phyloP scores from a whole-genome alignment of 2,888 invertebrate genomes.

The Conchocele bisecta region DNA sequence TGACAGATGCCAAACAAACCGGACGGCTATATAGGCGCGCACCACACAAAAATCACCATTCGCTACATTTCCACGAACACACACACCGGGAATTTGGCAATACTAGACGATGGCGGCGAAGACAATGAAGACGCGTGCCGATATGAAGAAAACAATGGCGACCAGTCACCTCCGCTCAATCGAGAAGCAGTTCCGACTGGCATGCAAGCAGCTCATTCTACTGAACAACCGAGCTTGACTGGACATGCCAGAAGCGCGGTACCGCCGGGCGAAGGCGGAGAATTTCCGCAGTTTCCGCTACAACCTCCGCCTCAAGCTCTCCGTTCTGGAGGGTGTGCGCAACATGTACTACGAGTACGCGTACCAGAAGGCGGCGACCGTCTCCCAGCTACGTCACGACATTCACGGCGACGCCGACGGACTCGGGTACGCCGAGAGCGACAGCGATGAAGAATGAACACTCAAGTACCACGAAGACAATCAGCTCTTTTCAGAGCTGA shows the following conservation, averaged over 20 bases:
- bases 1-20: too few species aligned
- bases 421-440: conserved; percentile 11
- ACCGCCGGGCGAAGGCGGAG: conserved; percentile 61
- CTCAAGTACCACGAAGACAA: background rate
- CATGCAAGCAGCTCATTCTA: conserved; percentile 67
- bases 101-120: too few species aligned
- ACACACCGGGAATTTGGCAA: too few species aligned
- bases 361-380: conserved; percentile 61
- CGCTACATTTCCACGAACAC: too few species aligned
- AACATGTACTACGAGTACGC: conserved; percentile 76
- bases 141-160: too few species aligned
- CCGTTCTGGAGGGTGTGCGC: conserved; percentile 69
- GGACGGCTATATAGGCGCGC: too few species aligned
- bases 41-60: too few species aligned
- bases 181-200: conserved; percentile 61
- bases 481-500: background rate
- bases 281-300: conserved; percentile 69
- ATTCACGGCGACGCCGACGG: conserved; percentile 32
- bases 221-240: conserved; percentile 67
- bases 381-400: conserved; percentile 51
- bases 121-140: too few species aligned
- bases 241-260: conserved; percentile 59
- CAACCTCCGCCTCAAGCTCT: conserved; percentile 66
- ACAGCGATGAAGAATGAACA: background rate
- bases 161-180: conserved; percentile 31